phyloP scores from a whole-genome alignment of 1,140 invertebrate genomes.

The Trissolcus basalis region DNA sequence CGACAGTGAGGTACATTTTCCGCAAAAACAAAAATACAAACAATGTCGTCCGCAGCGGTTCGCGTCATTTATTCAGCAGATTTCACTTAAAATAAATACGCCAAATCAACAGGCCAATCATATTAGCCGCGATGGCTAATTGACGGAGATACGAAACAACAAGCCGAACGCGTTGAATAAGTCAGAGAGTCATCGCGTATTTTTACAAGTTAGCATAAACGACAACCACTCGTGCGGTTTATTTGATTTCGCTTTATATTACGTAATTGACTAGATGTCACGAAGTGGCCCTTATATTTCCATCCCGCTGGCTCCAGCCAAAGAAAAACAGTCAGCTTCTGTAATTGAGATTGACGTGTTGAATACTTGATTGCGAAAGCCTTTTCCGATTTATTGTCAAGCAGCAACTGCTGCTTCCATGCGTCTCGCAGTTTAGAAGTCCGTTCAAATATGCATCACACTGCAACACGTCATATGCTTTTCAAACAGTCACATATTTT shows the following conservation, averaged over 20 bases:
- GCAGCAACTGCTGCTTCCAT: neutral
- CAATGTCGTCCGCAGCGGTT: conserved; percentile 10
- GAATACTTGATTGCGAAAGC: conserved; percentile 46
- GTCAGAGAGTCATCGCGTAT: conserved; percentile 47
- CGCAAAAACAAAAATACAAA: conserved; percentile 35
- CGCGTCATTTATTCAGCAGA: conserved; percentile 39
- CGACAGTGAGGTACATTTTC: conserved; percentile 4
- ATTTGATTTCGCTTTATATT: conserved; percentile 32
- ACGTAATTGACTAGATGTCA: conserved; percentile 40
- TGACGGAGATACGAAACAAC: conserved; percentile 40
- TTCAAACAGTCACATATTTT: too few species aligned
- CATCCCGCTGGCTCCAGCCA: conserved; percentile 15
- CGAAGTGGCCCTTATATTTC: conserved; percentile 40
- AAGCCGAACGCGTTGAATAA: conserved; percentile 35
- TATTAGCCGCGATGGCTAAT: conserved; percentile 28
- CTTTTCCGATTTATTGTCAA: conserved; percentile 54
- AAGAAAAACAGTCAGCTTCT: conserved; percentile 17
- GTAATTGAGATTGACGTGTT: conserved; percentile 55
- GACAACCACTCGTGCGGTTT: conserved; percentile 40
- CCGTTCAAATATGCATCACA: conserved; percentile 31
- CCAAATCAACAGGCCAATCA: conserved; percentile 18
- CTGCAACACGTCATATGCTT: conserved; percentile 28
- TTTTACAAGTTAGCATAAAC: conserved; percentile 43
- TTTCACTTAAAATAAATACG: conserved; percentile 36
- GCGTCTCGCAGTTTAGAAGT: conserved; percentile 10